Evolutionary conservation across 2,113 vertebrate species (phyloP).

Genomic region (Bubalus kerabau): DNA sequence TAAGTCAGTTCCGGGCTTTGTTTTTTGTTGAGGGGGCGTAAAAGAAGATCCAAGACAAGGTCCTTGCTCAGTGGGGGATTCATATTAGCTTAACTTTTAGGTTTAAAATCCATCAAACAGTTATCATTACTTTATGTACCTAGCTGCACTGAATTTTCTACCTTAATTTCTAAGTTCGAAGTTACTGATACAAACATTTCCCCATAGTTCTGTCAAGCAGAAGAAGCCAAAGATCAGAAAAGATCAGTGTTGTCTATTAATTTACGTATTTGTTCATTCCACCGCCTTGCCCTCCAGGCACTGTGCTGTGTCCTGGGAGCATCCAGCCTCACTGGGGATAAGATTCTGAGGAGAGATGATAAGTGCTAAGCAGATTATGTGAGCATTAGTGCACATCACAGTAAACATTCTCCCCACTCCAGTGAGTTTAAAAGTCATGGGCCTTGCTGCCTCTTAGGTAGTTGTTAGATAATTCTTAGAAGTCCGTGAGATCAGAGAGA

Average conservation of each 20-base stretch:
- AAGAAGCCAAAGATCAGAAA: neutral
- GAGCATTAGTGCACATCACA: neutral
- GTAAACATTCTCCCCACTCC: neutral
- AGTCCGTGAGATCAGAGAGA: neutral
- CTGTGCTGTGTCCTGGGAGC: neutral
- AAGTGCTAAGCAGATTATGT: neutral
- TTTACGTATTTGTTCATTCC: conserved; percentile 22
- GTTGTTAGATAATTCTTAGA: neutral
- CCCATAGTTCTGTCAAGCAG: neutral
- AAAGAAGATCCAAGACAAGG: neutral
- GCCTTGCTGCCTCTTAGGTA: neutral
- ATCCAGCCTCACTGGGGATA: neutral
- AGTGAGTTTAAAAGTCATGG: neutral
- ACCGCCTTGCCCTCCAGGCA: neutral
- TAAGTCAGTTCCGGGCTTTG: neutral
- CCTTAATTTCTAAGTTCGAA: neutral
- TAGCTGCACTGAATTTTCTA: neutral
- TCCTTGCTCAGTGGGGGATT: neutral
- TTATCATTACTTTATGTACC: neutral
- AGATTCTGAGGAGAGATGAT: neutral
- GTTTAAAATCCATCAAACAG: neutral
- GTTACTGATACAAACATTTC: neutral
- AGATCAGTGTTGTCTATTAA: neutral
- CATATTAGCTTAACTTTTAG: neutral
- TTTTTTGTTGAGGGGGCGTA: neutral